Evolutionary conservation across 2,888 invertebrate genomes (phyloP).

Genomic region (Apotomis turbidana): DNA sequence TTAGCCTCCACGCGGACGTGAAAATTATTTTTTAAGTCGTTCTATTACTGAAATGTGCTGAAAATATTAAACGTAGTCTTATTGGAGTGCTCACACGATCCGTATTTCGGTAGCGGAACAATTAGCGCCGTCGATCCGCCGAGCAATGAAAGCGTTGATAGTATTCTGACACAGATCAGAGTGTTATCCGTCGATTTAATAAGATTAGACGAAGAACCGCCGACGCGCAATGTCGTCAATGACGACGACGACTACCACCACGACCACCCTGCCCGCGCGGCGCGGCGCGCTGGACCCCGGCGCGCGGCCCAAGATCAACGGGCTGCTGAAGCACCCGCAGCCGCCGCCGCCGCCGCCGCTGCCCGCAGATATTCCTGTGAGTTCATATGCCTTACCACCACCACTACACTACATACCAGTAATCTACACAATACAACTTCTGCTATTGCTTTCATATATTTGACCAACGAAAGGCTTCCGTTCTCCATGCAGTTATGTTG

Average conservation of each 20-base stretch:
- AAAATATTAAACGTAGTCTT: slow-evolving; percentile 1
- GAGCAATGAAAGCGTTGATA: slow-evolving; percentile 27
- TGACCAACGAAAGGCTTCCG: not conserved
- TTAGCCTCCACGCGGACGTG: not conserved
- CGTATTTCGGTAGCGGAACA: not conserved
- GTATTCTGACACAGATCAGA: slow-evolving; percentile 16
- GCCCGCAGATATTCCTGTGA: slow-evolving; percentile 59
- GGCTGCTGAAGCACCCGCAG: slow-evolving; percentile 26
- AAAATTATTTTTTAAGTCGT: not conserved
- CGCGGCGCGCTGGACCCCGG: slow-evolving; percentile 66
- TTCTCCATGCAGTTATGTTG: not conserved
- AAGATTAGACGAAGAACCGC: slow-evolving; percentile 30
- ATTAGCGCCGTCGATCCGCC: not conserved
- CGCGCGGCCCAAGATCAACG: slow-evolving; percentile 55
- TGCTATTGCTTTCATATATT: not conserved
- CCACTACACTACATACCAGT: not conserved
- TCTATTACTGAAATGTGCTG: not conserved
- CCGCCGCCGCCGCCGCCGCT: slow-evolving; percentile 47
- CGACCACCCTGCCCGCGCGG: slow-evolving; percentile 69
- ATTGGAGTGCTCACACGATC: not conserved
- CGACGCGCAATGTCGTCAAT: slow-evolving; percentile 69
- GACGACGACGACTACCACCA: slow-evolving; percentile 75
- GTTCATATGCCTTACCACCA: not conserved
- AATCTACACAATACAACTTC: not conserved
- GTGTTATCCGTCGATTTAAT: slow-evolving; percentile 11